Conservation (phyloP, 2,797 vertebrate species). For the Manis crassicaudata region DNA sequence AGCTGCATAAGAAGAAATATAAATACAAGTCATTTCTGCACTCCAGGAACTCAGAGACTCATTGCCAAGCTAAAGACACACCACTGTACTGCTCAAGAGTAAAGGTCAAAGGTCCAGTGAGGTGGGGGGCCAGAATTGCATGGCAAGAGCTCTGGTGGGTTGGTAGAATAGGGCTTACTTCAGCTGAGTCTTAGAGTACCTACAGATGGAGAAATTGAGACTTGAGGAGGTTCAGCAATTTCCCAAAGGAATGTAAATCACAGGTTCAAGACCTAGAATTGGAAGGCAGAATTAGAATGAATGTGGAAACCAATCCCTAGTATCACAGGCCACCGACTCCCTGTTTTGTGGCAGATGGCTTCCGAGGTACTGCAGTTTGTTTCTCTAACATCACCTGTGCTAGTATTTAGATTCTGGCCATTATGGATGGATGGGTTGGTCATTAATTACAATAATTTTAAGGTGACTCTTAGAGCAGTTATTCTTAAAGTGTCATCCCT, state of each 20-base stretch:
- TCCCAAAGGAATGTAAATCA: not conserved
- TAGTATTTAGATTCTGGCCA: not conserved
- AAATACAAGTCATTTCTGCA: conserved; percentile 10
- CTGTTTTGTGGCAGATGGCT: not conserved
- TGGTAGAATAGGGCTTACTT: not conserved
- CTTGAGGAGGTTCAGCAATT: not conserved
- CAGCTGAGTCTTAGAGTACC: not conserved
- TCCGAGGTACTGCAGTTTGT: not conserved
- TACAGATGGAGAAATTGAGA: not conserved
- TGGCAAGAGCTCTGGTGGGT: not conserved
- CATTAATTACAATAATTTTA: not conserved
- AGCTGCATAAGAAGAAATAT: conserved; percentile 26
- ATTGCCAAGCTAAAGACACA: not conserved
- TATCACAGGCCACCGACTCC: not conserved
- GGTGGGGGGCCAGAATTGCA: not conserved
- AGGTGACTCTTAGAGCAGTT: not conserved
- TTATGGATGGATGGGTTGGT: not conserved
- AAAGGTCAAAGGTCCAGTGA: not conserved
- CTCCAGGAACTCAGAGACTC: not conserved
- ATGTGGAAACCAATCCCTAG: not conserved
- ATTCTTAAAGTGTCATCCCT: not conserved
- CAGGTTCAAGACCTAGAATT: not conserved
- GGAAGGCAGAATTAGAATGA: not conserved
- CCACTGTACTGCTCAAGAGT: not conserved
- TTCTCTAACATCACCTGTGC: not conserved